These are phyloP conservation scores for Ramazzottius varieornatus DNA, from an alignment of 2,888 invertebrate species.

Conservation along the genomic window DNA sequence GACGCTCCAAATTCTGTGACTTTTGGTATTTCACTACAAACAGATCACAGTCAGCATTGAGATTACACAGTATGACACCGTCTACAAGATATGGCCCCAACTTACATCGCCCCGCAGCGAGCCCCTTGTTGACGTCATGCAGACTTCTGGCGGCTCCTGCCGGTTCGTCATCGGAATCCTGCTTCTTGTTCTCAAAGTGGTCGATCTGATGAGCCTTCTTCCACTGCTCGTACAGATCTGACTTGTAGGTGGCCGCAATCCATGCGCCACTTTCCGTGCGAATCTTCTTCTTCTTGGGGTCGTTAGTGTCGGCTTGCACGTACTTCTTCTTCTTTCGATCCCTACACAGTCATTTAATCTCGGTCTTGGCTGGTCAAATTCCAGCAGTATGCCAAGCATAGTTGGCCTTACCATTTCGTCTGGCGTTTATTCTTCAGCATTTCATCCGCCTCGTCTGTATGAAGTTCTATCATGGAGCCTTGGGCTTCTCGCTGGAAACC, in stretches of 20 bases:
- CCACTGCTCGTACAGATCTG: slow-evolving; percentile 34
- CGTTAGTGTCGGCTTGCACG: slow-evolving; percentile 28
- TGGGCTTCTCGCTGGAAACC: slow-evolving; percentile 51
- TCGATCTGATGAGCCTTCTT: slow-evolving; percentile 9
- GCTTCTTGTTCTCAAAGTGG: slow-evolving; percentile 4
- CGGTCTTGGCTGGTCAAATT: no score
- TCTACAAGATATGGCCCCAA: not conserved
- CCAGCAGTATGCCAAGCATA: not conserved
- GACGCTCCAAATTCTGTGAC: not conserved
- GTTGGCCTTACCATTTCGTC: slow-evolving; percentile 30
- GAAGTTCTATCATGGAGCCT: slow-evolving; percentile 51
- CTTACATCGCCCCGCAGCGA: not conserved
- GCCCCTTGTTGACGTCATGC: not conserved
- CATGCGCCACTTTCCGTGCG: slow-evolving; percentile 80
- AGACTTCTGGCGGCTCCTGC: not conserved
- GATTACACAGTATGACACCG: not conserved
- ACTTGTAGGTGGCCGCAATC: slow-evolving; percentile 78
- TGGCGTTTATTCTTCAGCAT: slow-evolving; percentile 33
- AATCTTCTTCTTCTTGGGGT: slow-evolving; percentile 42
- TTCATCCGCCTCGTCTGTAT: slow-evolving; percentile 45
- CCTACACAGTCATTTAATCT: no score
- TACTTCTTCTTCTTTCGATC: slow-evolving; percentile 87
- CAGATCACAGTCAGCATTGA: not conserved
- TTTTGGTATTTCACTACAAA: not conserved
- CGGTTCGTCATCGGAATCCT: slow-evolving; percentile 1